Evolutionary conservation across 1,140 invertebrate genomes (phyloP).

Genomic region (Drosophila melanica): DNA sequence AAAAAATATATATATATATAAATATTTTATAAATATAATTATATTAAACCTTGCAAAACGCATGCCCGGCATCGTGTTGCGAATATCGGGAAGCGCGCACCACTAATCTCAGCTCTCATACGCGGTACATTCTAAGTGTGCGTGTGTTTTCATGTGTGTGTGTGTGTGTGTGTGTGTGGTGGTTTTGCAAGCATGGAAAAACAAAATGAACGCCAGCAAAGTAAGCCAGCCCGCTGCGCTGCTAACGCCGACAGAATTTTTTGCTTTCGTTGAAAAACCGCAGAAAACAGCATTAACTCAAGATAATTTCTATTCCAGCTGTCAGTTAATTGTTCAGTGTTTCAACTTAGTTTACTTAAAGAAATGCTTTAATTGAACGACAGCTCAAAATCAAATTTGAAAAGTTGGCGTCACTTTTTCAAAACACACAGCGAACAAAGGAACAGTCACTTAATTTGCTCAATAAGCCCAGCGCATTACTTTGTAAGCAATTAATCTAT

Average conservation of each 20-base stretch:
- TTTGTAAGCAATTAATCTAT: background rate
- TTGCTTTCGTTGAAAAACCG: constrained; percentile 22
- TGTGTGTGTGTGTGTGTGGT: constrained; percentile 62
- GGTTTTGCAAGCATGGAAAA: constrained; percentile 74
- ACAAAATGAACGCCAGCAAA: constrained; percentile 76
- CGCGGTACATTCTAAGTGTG: constrained; percentile 38
- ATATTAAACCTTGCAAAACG: background rate
- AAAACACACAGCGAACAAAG: constrained; percentile 41
- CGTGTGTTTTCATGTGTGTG: constrained; percentile 26
- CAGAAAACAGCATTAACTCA: background rate
- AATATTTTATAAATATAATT: too few relatives aligned
- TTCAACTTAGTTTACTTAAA: background rate
- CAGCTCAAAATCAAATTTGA: constrained; percentile 46
- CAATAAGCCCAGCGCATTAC: background rate
- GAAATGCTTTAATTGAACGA: constrained; percentile 22
- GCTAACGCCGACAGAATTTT: constrained; percentile 49
- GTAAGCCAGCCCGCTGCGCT: constrained; percentile 41
- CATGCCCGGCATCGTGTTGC: constrained; percentile 3
- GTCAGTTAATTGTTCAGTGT: background rate
- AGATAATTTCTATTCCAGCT: background rate
- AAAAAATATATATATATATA: background rate
- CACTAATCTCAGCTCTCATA: constrained; percentile 53
- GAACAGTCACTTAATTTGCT: background rate
- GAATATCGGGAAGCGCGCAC: constrained; percentile 5
- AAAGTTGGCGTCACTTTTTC: constrained; percentile 67